Conservation (phyloP, 2,797 vertebrate species). For the Balearica regulorum region DNA sequence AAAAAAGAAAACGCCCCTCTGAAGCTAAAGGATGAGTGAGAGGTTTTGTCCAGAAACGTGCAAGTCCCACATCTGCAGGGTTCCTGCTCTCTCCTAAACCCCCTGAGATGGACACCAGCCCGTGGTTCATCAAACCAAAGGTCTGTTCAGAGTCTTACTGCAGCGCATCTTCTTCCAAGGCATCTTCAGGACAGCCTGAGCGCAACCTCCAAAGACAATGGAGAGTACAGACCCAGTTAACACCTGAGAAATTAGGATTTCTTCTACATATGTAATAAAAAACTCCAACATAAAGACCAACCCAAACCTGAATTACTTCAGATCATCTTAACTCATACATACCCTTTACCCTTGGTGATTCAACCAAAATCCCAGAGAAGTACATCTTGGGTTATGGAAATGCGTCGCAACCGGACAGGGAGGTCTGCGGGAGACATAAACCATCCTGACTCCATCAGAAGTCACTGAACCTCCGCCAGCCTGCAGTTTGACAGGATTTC, state of each 20-base stretch:
- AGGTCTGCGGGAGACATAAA: not conserved
- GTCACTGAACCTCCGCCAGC: too few relatives aligned
- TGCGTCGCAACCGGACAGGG: not conserved
- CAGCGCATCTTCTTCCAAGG: fast-evolving
- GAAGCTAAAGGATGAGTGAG: not conserved
- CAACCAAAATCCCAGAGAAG: not conserved
- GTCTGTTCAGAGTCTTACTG: not conserved
- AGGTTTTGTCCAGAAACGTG: not conserved
- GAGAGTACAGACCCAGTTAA: not conserved
- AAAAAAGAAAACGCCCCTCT: too few relatives aligned
- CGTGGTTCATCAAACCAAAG: fast-evolving
- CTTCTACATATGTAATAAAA: not conserved
- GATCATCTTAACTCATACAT: not conserved
- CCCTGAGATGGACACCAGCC: not conserved
- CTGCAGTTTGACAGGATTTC: not conserved
- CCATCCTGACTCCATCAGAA: not conserved
- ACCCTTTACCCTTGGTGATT: not conserved
- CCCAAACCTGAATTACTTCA: not conserved
- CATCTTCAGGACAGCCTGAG: not conserved
- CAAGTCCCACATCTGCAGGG: not conserved
- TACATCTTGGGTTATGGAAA: not conserved
- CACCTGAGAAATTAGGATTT: not conserved
- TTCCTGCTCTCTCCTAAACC: not conserved
- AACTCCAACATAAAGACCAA: not conserved
- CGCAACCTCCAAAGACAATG: not conserved